Evolutionary conservation across 2,113 vertebrate species (phyloP), one percentile per base, ranked within the genome.

Genomic region (Cololabis saira): DNA sequence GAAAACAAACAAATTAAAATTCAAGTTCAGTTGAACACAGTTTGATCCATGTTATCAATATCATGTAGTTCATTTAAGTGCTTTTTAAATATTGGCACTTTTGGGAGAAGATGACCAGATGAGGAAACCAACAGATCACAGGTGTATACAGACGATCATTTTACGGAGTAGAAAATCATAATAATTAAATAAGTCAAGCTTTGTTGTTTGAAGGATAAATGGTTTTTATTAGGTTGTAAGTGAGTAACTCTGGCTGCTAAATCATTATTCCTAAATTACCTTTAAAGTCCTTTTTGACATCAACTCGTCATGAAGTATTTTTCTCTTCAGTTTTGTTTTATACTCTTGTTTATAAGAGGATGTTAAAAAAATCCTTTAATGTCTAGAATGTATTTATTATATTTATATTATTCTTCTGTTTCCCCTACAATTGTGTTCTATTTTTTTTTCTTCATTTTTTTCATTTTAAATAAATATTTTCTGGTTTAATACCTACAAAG

Each of bases 301-400:
- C 1, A 24, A 15, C 12, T 17, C 10, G 45, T 49, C 9, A 15
- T 45, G 1, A 16, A 17, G 14, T 45, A 43, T 37, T 33, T 24
- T 44, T 57, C 49, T 63, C 3, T 62, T 15, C 16, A 10, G 15
- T 33, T 61, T 19, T 4, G 16, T 24, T n/a, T 37, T 9, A 37
- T 37, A 7, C 33, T 30, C 4, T 54, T 60, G 16, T 57, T 79
- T 44, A 50, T 48, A 52, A 10, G 43, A 27, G 12, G 7, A 21
- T 67, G 12, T 56, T 2, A 1, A 45, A 50, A 33, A 27, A 27
- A 27, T 27, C 5, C 24, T 7, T 22, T 19, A 0, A 30, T 63
- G 44, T 64, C 64, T 55, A 2, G 1, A 43, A 42, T 27, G 21
- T 85, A 85, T 87, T 85, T 85, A 85, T 83, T 85, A 24, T 85